Percentiles rank a stretch among this genome's conserved stretches.
Evolutionary conservation across 2,888 invertebrate species (phyloP).

Genomic region (Catocala sponsa): DNA sequence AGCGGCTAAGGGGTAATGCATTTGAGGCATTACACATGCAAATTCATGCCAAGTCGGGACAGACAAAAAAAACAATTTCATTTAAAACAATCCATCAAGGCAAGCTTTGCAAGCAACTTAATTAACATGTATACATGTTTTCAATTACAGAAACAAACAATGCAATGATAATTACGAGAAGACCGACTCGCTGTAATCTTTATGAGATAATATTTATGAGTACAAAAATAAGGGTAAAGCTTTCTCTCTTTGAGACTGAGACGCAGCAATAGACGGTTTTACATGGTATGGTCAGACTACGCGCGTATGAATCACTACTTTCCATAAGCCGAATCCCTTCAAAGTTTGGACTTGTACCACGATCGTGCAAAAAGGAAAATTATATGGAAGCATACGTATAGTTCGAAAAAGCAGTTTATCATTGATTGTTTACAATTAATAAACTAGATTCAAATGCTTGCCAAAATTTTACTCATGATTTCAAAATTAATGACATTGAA

Average conservation of each 20-base stretch:
- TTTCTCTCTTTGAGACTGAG: not conserved
- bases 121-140: conserved; percentile 74
- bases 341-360: no score
- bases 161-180: conserved; percentile 55
- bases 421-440: no score
- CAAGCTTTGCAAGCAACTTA: conserved; percentile 75
- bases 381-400: no score
- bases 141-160: conserved; percentile 84
- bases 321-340: no score
- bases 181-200: conserved; percentile 35
- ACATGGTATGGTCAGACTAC: no score
- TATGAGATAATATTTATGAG: conserved; percentile 40
- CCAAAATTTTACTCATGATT: no score
- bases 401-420: no score
- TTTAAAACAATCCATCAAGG: conserved; percentile 79
- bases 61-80: conserved; percentile 71
- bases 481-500: no score
- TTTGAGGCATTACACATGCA: conserved; percentile 80
- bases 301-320: no score
- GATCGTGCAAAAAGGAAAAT: no score
- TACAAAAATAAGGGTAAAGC: not conserved
- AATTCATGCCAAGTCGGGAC: conserved; percentile 74
- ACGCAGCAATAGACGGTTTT: not conserved
- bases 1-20: conserved; percentile 69
- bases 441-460: no score